Percentiles rank a stretch among this genome's conserved stretches.
phyloP scores from a whole-genome alignment of 1,140 invertebrate species.

The Aleiodes sp. region DNA sequence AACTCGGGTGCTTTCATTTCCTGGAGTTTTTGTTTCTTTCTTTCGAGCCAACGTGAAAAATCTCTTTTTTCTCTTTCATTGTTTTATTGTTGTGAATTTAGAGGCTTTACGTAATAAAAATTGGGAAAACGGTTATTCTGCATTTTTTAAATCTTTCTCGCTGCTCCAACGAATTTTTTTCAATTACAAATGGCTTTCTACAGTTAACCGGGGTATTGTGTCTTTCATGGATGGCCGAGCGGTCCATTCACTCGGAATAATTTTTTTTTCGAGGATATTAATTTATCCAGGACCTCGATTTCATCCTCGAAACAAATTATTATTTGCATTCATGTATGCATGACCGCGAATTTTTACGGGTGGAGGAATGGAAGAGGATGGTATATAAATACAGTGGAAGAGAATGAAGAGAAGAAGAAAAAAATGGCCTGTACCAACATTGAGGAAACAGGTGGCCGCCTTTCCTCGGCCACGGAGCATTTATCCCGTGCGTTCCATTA shows the following conservation, averaged over 20 bases:
- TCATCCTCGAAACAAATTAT: background rate
- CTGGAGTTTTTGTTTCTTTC: background rate
- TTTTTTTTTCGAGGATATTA: too few relatives aligned
- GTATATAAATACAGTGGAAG: background rate
- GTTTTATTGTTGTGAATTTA: too few relatives aligned
- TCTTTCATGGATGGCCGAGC: conserved; percentile 35
- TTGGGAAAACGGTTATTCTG: background rate
- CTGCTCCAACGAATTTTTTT: conserved; percentile 23
- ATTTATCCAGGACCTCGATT: too few relatives aligned
- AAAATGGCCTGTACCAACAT: background rate
- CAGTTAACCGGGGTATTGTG: conserved; percentile 33
- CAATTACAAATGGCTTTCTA: conserved; percentile 25
- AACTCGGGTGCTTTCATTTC: conserved; percentile 7
- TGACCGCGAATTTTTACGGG: conserved; percentile 6
- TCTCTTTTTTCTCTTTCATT: too few relatives aligned
- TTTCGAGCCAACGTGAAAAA: background rate
- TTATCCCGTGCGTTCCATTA: conserved; percentile 31
- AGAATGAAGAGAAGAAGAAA: background rate
- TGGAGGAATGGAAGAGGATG: background rate
- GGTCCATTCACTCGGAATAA: conserved; percentile 1
- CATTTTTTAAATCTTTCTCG: background rate
- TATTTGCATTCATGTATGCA: background rate
- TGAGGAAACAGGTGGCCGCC: conserved; percentile 38
- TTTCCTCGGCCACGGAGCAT: conserved; percentile 38
- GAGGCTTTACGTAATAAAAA: too few relatives aligned